Percentiles rank a stretch among this genome's conserved stretches.
phyloP scores from a whole-genome alignment of 1,140 invertebrate species.

The Atta texana region DNA sequence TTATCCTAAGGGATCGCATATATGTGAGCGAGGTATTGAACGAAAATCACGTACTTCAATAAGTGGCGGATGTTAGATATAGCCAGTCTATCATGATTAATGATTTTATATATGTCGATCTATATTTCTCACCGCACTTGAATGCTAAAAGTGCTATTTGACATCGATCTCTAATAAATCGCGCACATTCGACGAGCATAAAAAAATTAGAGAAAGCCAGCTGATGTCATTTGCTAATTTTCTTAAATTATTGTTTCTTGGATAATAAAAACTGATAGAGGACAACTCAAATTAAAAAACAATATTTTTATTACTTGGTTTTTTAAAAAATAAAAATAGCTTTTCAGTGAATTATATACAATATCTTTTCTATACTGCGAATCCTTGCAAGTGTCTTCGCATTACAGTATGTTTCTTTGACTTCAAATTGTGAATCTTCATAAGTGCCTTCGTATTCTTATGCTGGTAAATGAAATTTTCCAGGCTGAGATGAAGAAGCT shows the following conservation, averaged over 20 bases:
- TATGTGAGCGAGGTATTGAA: constrained; percentile 16
- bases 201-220: not conserved
- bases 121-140: constrained; percentile 57
- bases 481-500: not conserved
- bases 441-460: not conserved
- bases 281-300: not conserved
- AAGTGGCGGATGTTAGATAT: constrained; percentile 59
- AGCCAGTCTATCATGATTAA: constrained; percentile 50
- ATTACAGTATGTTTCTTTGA: not conserved
- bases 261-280: not conserved
- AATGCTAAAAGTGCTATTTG: constrained; percentile 55
- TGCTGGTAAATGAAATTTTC: not conserved
- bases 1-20: not conserved
- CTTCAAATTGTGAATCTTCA: constrained; percentile 7
- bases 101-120: constrained; percentile 55
- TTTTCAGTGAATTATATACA: not conserved
- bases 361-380: not conserved
- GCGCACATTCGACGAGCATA: constrained; percentile 9
- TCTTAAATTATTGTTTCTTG: not conserved
- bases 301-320: not conserved
- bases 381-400: not conserved
- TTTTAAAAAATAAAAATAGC: not conserved
- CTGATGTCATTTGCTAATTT: not conserved
- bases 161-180: constrained; percentile 54
- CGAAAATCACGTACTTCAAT: constrained; percentile 51